Conservation (phyloP, 2,888 invertebrate genomes). For the Lepidochitona cinerea region DNA sequence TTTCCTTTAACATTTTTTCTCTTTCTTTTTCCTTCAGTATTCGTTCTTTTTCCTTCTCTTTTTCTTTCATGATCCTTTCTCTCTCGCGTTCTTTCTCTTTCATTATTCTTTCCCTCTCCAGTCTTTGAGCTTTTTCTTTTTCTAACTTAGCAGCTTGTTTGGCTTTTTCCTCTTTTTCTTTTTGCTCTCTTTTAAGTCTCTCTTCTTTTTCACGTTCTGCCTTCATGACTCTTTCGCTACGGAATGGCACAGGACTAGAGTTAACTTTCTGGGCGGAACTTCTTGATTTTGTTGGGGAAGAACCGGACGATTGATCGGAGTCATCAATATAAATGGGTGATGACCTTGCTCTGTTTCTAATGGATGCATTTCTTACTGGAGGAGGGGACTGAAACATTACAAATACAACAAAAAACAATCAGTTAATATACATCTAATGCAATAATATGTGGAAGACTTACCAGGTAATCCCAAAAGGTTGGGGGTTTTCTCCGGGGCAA, state of each 20-base stretch:
- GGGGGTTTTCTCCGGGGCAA: no score
- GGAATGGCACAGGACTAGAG: neutral
- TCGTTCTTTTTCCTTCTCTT: neutral
- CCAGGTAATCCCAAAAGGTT: no score
- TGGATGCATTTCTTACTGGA: neutral
- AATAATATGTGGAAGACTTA: no score
- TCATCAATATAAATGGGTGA: neutral
- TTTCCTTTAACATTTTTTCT: conserved; percentile 32
- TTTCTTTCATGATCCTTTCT: neutral
- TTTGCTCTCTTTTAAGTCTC: neutral
- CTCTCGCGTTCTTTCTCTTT: neutral
- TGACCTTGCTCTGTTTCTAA: neutral
- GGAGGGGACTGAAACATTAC: neutral
- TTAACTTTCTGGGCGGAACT: neutral
- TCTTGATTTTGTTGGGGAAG: neutral
- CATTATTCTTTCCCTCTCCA: neutral
- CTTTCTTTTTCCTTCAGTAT: conserved; percentile 31
- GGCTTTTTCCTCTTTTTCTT: neutral
- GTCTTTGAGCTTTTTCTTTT: neutral
- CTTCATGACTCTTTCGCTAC: neutral
- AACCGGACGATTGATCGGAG: neutral
- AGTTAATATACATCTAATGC: neutral
- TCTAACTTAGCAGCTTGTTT: neutral
- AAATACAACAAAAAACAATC: no score
- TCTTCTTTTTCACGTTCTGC: conserved; percentile 3